Percentiles rank a stretch among this genome's conserved stretches.
phyloP scores from a whole-genome alignment of 2,797 vertebrate species.

The Gymnodraco acuticeps region DNA sequence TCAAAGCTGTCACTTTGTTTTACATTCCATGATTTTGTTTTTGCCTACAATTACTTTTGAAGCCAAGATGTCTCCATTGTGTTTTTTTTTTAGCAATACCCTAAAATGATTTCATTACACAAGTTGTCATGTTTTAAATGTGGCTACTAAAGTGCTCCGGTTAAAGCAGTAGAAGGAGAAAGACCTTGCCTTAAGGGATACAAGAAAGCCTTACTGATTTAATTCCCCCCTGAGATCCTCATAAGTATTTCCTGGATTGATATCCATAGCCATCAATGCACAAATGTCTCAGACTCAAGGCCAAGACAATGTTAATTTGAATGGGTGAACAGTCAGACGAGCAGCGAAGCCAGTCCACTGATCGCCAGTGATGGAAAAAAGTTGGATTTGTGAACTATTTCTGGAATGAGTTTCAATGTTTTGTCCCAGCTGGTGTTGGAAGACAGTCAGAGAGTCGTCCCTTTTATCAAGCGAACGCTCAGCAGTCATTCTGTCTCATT shows the following conservation, averaged over 20 bases:
- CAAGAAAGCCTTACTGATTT: constrained; percentile 20
- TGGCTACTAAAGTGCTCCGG: constrained; percentile 9
- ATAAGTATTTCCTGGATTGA: constrained; percentile 28
- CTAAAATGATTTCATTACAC: constrained; percentile 21
- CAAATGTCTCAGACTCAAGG: background rate
- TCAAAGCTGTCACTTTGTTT: constrained; percentile 25
- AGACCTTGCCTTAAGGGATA: constrained; percentile 29
- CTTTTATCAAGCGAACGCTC: constrained; percentile 52
- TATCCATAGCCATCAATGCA: constrained; percentile 23
- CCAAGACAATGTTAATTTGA: background rate
- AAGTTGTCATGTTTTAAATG: constrained; percentile 1
- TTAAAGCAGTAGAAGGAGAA: constrained; percentile 37
- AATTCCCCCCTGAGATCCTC: constrained; percentile 43
- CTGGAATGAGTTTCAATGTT: constrained; percentile 31
- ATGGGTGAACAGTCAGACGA: constrained; percentile 10
- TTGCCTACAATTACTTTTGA: background rate
- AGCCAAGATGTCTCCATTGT: background rate
- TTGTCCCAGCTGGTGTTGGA: constrained; percentile 32
- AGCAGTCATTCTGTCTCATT: constrained; percentile 54
- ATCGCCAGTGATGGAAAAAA: constrained; percentile 29
- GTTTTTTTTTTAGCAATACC: background rate
- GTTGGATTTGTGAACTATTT: constrained; percentile 26
- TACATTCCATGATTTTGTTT: constrained; percentile 6
- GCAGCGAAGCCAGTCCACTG: constrained; percentile 6
- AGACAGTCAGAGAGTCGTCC: constrained; percentile 28